Percentiles rank a stretch among this genome's conserved stretches.
Conservation (phyloP, 2,113 vertebrate genomes). For the Psittacula cyanocephala region DNA sequence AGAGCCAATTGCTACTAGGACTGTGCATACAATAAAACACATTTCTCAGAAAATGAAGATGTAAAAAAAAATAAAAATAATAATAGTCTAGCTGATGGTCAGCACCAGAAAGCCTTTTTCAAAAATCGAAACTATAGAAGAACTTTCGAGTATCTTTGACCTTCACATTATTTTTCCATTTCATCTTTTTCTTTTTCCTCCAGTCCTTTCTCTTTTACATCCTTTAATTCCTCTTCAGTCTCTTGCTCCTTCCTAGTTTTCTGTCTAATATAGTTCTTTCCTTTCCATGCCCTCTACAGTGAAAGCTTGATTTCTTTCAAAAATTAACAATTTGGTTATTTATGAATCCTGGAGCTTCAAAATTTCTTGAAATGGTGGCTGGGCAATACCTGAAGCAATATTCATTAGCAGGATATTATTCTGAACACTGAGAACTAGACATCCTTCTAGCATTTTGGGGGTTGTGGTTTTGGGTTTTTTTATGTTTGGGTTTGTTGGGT, state of each 20-base stretch:
- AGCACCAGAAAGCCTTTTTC: not conserved
- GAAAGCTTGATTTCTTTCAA: not conserved
- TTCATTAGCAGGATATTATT: not conserved
- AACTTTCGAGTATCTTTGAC: not conserved
- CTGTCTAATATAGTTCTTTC: not conserved
- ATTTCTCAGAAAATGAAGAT: not conserved
- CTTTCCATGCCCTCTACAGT: not conserved
- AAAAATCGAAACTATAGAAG: not conserved
- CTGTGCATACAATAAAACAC: not conserved
- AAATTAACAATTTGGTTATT: not conserved
- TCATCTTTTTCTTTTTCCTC: not conserved
- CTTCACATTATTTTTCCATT: not conserved
- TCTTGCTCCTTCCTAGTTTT: not conserved
- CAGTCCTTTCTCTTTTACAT: not conserved
- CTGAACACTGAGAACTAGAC: not conserved
- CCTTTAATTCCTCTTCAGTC: not conserved
- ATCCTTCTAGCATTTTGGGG: not conserved
- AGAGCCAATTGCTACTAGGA: not conserved
- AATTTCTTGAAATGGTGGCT: not conserved
- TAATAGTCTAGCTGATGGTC: not conserved
- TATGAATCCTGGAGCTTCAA: not conserved
- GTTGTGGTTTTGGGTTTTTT: not conserved
- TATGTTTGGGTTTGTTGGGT: not conserved
- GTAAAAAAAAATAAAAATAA: not conserved
- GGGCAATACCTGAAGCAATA: not conserved